These are phyloP conservation scores for Crypturellus undulatus DNA, from an alignment of 2,113 vertebrate species.

Conservation along the genomic window DNA sequence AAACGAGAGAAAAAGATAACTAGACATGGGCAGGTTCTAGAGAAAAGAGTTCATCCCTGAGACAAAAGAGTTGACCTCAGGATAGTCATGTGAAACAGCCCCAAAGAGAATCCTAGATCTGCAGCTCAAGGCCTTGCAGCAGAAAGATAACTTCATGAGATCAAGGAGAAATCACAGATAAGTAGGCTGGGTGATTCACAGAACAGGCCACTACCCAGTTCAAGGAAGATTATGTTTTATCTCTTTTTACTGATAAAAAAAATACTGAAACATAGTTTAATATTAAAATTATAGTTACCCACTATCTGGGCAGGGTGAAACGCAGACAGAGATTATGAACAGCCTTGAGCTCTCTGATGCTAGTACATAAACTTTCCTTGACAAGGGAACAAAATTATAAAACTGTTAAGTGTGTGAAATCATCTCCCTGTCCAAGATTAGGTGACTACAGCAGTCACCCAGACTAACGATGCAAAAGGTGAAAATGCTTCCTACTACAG, in stretches of 20 bases:
- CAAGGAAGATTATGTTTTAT: background rate
- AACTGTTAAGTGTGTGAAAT: background rate
- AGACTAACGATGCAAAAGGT: background rate
- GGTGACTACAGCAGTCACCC: background rate
- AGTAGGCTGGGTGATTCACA: background rate
- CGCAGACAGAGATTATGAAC: background rate
- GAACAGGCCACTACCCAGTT: background rate
- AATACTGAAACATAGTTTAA: background rate
- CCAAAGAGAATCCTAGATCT: background rate
- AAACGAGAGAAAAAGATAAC: background rate
- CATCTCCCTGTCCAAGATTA: background rate
- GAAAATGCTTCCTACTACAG: background rate
- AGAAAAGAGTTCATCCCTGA: background rate
- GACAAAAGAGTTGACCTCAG: background rate
- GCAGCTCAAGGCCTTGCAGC: background rate
- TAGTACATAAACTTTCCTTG: background rate
- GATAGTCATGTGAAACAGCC: background rate
- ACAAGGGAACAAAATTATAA: background rate
- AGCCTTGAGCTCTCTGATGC: background rate
- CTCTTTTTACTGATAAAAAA: background rate
- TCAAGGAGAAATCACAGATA: background rate
- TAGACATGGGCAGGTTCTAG: background rate
- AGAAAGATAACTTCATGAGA: background rate
- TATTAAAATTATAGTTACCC: background rate
- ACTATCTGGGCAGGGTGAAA: background rate